A percentile compares a stretch with the other conserved stretches of the same genome.
These are phyloP conservation scores for Brienomyrus longianalis DNA, from an alignment of 2,113 vertebrate species.

Conservation along the genomic window DNA sequence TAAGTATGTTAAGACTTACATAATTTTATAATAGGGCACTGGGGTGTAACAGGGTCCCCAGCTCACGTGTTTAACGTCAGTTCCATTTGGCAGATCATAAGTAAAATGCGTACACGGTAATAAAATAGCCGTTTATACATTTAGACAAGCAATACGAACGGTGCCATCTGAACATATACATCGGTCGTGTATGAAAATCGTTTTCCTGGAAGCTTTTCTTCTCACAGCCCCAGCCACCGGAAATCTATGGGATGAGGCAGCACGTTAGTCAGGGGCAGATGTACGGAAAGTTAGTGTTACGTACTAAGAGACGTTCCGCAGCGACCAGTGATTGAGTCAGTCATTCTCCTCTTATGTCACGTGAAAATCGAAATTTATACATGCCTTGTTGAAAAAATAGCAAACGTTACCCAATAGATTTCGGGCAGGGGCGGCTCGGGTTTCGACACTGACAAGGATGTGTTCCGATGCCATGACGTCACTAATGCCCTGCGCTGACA, in stretches of 20 bases:
- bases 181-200: neutral
- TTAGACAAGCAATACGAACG: neutral
- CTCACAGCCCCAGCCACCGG: neutral
- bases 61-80: neutral
- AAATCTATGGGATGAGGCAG: neutral
- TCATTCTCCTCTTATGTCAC: constrained; percentile 34
- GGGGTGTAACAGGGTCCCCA: neutral
- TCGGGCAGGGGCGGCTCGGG: constrained; percentile 35
- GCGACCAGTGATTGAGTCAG: constrained; percentile 26
- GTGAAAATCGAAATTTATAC: constrained; percentile 40
- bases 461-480: constrained; percentile 53
- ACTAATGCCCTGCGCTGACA: constrained; percentile 55
- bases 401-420: constrained; percentile 46
- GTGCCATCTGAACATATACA: neutral
- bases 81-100: neutral
- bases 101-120: neutral
- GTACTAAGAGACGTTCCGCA: constrained; percentile 1
- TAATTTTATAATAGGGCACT: neutral
- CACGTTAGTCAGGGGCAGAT: neutral
- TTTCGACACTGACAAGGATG: constrained; percentile 37
- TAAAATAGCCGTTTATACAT: neutral
- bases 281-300: neutral
- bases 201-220: neutral
- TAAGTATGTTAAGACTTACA: neutral
- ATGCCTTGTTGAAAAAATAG: constrained; percentile 19